Evolutionary conservation across 2,113 vertebrate species (phyloP).

Genomic region (Scomber colias): DNA sequence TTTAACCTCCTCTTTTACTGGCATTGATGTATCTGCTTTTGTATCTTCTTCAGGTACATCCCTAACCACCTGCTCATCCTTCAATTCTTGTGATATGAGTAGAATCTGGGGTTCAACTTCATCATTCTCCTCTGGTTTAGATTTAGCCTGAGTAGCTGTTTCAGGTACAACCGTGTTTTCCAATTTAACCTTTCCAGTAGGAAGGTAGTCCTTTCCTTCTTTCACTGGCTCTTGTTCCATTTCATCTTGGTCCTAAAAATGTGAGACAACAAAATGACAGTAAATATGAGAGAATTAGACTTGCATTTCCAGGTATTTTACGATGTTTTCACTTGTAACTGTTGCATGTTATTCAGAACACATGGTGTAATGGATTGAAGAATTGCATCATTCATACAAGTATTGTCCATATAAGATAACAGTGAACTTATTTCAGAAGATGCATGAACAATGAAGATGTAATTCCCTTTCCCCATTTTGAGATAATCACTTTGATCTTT

Average conservation of each 20-base stretch:
- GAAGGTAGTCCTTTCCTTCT: conserved; percentile 21
- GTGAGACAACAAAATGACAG: neutral
- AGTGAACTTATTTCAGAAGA: neutral
- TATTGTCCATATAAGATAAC: neutral
- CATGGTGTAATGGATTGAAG: neutral
- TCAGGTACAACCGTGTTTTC: conserved; percentile 87
- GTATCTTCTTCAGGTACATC: conserved; percentile 66
- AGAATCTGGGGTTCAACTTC: conserved; percentile 83
- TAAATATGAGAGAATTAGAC: neutral
- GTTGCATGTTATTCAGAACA: no score
- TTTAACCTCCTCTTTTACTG: conserved; percentile 69
- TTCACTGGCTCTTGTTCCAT: conserved; percentile 77
- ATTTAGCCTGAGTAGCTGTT: conserved; percentile 85
- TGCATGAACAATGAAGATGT: no score
- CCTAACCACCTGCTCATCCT: conserved; percentile 75
- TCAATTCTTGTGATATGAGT: conserved; percentile 80
- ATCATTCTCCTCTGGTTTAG: conserved; percentile 56
- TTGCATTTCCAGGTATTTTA: neutral
- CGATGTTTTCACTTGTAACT: neutral
- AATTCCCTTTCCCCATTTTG: no score
- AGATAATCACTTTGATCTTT: no score
- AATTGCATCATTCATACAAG: neutral
- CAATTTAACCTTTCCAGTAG: conserved; percentile 76
- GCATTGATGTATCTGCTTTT: conserved; percentile 65
- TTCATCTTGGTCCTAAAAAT: conserved; percentile 69